Evolutionary conservation across 2,888 invertebrate species (phyloP).

Genomic region (Temnothorax unifasciatus): DNA sequence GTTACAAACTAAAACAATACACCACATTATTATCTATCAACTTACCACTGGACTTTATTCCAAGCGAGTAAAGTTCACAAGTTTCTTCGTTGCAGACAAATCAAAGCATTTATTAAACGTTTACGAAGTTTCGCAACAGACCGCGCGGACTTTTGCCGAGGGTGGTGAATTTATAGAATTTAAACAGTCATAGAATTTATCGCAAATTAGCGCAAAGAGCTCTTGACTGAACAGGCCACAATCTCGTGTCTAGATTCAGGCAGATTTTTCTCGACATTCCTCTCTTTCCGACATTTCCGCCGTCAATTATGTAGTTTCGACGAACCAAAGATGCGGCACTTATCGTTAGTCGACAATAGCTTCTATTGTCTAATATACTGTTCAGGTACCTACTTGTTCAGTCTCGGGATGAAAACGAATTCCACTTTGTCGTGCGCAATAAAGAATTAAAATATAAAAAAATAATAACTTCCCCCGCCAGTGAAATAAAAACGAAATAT

Average conservation of each 20-base stretch:
- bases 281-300: neutral
- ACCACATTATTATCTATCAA: neutral
- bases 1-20: neutral
- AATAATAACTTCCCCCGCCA: too few species aligned
- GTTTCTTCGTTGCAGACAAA: constrained; percentile 1
- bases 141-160: constrained; percentile 1
- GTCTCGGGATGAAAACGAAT: too few species aligned
- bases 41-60: constrained; percentile 3
- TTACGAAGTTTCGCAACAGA: constrained; percentile 17
- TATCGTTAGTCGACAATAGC: too few species aligned
- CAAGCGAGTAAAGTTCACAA: neutral
- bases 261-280: constrained; percentile 5
- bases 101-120: constrained; percentile 7
- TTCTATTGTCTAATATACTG: too few species aligned
- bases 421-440: too few species aligned
- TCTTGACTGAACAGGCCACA: too few species aligned
- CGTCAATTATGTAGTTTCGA: too few species aligned
- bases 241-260: too few species aligned
- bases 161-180: constrained; percentile 16
- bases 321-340: too few species aligned
- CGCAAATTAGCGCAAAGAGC: neutral
- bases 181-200: neutral
- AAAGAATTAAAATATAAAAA: too few species aligned
- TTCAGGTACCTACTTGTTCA: too few species aligned
- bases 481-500: too few species aligned